Evolutionary conservation across 2,888 invertebrate genomes (phyloP), one percentile per base, ranked within the genome.

Genomic region (Didymodactylos carnosus): DNA sequence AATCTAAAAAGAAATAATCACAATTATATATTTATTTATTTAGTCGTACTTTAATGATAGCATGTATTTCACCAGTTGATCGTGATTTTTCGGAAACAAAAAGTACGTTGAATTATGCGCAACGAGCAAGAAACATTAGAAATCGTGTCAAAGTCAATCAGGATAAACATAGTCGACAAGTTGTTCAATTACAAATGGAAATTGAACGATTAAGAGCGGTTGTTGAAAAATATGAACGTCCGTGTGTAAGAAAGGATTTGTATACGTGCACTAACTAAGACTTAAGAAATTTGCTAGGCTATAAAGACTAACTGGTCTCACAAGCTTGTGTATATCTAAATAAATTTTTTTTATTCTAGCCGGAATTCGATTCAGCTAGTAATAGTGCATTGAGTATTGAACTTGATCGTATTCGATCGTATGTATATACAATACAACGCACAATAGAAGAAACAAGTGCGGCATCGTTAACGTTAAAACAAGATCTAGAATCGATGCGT

Each of bases 1-100:
- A 19, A 16, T 1, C 13, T 25, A 25, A 13, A 1, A 25, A 43
- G 5, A 25, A 10, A 49, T 11, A 25, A 25, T 8, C 8, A n/a
- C n/a, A n/a, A 3, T 43, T 43, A 19, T 49, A 4, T 49, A 2
- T 25, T 14, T 23, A 13, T 23, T 49, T 19, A 35, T 5, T 8
- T 62, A 62, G 94, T 83, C 91, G 92, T 80, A 98, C 98, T 8
- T 87, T 94, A 76, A 98, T 98, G 97, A 95, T 98, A 79, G 97
- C 97, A 13, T 98, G 97, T 84, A 89, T 97, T 35, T 94, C 94
- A 29, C 97, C 98, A 0, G 93, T 92, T 81, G 97, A 97, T 84
- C 87, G 92, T 72, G 97, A 98, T 85, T 97, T 97, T 82, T 94
- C 94, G 90, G 98, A 98, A 85, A 97, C 98, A 0, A 85, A 98